Percentiles rank a stretch among this genome's conserved stretches.
Conservation (phyloP, 2,888 invertebrate genomes). For the Sturmia bella region DNA sequence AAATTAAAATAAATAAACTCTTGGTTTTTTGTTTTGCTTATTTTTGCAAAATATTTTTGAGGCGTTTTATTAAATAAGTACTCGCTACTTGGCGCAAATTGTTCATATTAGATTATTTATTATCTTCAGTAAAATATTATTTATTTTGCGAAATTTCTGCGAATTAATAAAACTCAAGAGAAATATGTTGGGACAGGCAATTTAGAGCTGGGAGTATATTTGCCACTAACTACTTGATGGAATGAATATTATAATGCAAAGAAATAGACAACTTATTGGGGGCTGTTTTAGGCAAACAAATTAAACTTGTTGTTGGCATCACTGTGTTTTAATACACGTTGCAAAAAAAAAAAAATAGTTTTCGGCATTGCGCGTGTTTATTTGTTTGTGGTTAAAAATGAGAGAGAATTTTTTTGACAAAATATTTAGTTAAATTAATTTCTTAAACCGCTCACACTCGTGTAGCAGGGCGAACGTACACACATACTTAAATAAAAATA, state of each 20-base stretch:
- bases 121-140: conserved; percentile 8
- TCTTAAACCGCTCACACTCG: not conserved
- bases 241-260: no score
- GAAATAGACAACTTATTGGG: no score
- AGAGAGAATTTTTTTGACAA: conserved; percentile 4
- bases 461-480: conserved; percentile 3
- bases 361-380: not conserved
- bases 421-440: conserved; percentile 19
- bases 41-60: conserved; percentile 21
- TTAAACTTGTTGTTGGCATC: conserved; percentile 1
- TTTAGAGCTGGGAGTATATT: no score
- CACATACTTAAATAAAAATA: no score
- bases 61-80: conserved; percentile 38
- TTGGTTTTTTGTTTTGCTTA: conserved; percentile 27
- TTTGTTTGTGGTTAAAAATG: not conserved
- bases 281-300: no score
- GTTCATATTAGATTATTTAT: not conserved
- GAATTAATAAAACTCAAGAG: no score
- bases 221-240: no score
- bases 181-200: not conserved
- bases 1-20: conserved; percentile 28
- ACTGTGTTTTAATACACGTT: not conserved
- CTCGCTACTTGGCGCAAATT: not conserved
- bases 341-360: not conserved
- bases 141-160: not conserved